Conservation (phyloP, 2,797 vertebrate species). For the Tolypeutes matacus region DNA sequence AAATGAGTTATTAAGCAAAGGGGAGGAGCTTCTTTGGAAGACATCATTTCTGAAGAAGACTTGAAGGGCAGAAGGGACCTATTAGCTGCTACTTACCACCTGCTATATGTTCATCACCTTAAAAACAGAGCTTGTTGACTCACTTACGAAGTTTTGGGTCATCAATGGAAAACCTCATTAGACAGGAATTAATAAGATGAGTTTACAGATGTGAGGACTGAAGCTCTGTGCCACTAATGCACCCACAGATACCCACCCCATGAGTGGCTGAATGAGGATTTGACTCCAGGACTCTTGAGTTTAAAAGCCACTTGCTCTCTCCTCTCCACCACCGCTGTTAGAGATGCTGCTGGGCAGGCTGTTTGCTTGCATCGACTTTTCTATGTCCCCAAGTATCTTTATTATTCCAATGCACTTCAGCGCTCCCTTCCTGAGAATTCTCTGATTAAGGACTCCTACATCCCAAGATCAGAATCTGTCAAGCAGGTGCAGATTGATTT, state of each 20-base stretch:
- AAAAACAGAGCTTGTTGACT: neutral
- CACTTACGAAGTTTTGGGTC: neutral
- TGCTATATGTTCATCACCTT: neutral
- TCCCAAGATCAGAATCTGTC: slow-evolving; percentile 51
- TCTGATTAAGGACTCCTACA: slow-evolving; percentile 67
- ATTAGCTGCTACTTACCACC: accelerated
- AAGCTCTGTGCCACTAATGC: neutral
- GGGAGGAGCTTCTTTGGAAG: neutral
- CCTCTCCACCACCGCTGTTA: accelerated
- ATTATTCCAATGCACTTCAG: neutral
- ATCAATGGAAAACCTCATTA: neutral
- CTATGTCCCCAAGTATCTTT: neutral
- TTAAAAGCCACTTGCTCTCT: neutral
- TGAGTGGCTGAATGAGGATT: neutral
- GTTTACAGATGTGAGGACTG: neutral
- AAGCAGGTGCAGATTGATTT: slow-evolving; percentile 67
- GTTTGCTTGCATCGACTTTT: neutral
- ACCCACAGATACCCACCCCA: accelerated
- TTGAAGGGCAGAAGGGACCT: neutral
- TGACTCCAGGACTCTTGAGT: too few species aligned
- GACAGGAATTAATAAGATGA: neutral
- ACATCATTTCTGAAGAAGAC: neutral
- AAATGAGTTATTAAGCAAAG: neutral
- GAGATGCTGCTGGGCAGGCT: neutral
- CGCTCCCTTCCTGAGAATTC: slow-evolving; percentile 32